Conservation (phyloP, 1,140 invertebrate genomes). For the Amphibalanus amphitrite region DNA sequence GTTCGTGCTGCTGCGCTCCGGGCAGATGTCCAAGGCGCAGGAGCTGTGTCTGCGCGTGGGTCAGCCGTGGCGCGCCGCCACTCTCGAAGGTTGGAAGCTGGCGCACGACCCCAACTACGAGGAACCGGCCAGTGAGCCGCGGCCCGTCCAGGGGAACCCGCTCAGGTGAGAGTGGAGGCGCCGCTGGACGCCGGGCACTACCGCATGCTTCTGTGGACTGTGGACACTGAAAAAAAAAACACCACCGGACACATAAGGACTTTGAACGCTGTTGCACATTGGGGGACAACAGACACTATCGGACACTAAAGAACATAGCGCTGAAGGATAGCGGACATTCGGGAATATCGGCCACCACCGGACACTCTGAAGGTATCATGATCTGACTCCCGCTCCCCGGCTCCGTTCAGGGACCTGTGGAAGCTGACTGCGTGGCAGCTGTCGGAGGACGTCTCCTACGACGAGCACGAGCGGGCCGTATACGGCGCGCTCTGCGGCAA, state of each 20-base stretch:
- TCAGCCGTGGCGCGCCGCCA: slow-evolving; percentile 73
- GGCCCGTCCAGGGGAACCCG: slow-evolving; percentile 59
- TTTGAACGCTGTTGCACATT: no score
- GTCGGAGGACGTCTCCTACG: slow-evolving; percentile 34
- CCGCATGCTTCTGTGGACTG: no score
- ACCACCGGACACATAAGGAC: no score
- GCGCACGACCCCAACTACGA: slow-evolving; percentile 62
- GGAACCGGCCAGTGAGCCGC: slow-evolving; percentile 29
- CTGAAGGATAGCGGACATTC: no score
- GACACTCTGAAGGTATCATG: no score
- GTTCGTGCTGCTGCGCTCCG: slow-evolving; percentile 64
- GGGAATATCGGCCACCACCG: no score
- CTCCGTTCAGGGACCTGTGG: slow-evolving; percentile 82
- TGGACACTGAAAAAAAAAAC: no score
- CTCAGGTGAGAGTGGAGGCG: slow-evolving; percentile 34
- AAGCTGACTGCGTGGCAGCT: slow-evolving; percentile 64
- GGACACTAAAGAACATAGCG: no score
- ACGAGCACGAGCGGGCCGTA: slow-evolving; percentile 35
- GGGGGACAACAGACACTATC: no score
- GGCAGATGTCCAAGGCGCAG: slow-evolving; percentile 64
- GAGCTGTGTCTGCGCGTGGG: slow-evolving; percentile 63
- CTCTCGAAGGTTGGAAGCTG: slow-evolving; percentile 72
- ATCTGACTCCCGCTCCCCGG: no score
- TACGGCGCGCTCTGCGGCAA: slow-evolving; percentile 69
- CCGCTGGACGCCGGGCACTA: no score